Base-by-base conservation (phyloP, 1,140 invertebrate species). In the Cydia amplana region DNA sequence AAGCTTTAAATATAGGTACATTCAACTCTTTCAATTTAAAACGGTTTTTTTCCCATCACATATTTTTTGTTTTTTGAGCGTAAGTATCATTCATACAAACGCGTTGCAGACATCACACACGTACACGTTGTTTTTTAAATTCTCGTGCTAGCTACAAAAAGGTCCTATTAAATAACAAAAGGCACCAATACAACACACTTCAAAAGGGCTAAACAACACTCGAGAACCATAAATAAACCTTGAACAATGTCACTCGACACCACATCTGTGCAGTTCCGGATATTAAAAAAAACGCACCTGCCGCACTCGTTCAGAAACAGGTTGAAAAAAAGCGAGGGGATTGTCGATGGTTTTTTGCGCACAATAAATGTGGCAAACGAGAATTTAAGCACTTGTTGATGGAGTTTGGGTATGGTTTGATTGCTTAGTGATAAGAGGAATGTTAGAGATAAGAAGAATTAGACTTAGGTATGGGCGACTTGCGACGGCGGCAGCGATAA, bases 331-430 rank as follows among this genome's bases (percentile, higher is more conserved):
- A 60, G 20, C 55, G 18, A 60, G 55, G 55, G 55, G 55, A 18
- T 60, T 60, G 55, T 60, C 55, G 55, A 60, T 60, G 55, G 55
- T 60, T 60, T 60, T 60, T 60, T 60, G 55, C 55, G 55, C 55
- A 60, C 55, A 60, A 10, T 60, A 7, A 60, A 60, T 60, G n/a
- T 60, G 18, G 20, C 55, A 60, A 60, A 60, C 55, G 55, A 60
- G 55, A 23, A 60, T 60, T 60, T 60, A 23, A 60, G 55, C 55
- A 60, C 55, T 60, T 23, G 55, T 51, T 51, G 51, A 55, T 60
- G 55, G 20, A 60, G 55, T 60, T 10, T 23, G 55, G 18, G 0
- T 23, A 23, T 7, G 55, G 55, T 60, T 60, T 60, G 18, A 23
- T 60, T 60, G 3, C 9, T 23, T 60, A 60, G 55, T n/a, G 55